Base-by-base conservation (phyloP, 1,140 invertebrate genomes). In the Stenopsyche tienmushanensis region DNA sequence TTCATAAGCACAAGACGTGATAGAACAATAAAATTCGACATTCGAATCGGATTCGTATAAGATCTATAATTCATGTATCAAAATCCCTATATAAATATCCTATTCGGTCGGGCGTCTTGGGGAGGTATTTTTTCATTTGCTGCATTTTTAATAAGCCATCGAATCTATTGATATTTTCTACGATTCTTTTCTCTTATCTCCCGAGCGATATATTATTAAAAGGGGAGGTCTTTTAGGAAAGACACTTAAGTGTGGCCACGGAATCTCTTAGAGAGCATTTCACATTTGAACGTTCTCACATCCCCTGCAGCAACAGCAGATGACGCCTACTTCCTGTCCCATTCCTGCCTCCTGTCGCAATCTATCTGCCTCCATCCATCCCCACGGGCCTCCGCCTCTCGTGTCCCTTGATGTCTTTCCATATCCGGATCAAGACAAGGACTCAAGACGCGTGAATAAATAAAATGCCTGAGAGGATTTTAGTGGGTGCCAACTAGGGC, bases 401-500 rank as follows among this genome's bases (percentile, higher is more conserved):
- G 26, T 54, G 62, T 64, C 62, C 57, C 57, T 60, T 49, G 45
- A 53, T 65, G 44, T 55, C 63, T 65, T 50, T 42, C 63, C 44
- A 55, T 55, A 57, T 65, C 63, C 63, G 63, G 63, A 55, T 58
- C 63, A 29, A 65, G 63, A 65, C 63, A 65, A 58, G 63, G 53
- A 41, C 63, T 50, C 63, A 52, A 29, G 54, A 57, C 63, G 63
- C 45, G 54, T 65, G 64, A 65, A 65, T 65, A 65, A 59, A 65
- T 65, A 65, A 65, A 65, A 65, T 41, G 64, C 64, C 55, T 53
- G 44, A 65, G 54, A 34, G 64, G 64, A 65, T 65, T 65, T 65
- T 58, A 65, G 41, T 65, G 64, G 64, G 64, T 65, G 64, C 55
- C 64, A 65, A 65, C 29, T 53, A 41, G 57, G 57, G 57, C 24